These are phyloP conservation scores for Aplysia californica DNA, from an alignment of 1,140 invertebrate species.

Conservation along the genomic window DNA sequence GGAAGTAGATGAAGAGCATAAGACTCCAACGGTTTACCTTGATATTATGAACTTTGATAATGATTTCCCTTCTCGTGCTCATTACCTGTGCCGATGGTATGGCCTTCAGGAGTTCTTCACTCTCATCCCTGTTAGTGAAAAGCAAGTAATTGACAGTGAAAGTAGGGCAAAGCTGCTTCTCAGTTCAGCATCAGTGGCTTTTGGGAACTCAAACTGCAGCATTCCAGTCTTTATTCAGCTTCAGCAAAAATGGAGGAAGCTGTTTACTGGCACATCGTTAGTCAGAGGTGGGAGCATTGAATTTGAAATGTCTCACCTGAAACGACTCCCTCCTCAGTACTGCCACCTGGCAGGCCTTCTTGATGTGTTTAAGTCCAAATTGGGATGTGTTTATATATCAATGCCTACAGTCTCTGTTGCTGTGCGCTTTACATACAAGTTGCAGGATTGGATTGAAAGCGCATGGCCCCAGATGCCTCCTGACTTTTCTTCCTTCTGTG, in stretches of 20 bases:
- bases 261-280: slow-evolving; percentile 82
- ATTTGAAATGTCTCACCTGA: slow-evolving; percentile 91
- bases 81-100: slow-evolving; percentile 73
- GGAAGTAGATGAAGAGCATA: slow-evolving; percentile 51
- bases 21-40: slow-evolving; percentile 67
- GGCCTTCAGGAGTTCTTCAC: slow-evolving; percentile 87
- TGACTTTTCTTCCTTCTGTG: slow-evolving; percentile 76
- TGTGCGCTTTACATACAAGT: slow-evolving; percentile 83
- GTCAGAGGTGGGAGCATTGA: slow-evolving; percentile 79
- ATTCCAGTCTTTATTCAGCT: slow-evolving; percentile 91
- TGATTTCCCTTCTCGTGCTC: slow-evolving; percentile 74
- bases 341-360: slow-evolving; percentile 79
- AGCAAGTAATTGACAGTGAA: slow-evolving; percentile 76
- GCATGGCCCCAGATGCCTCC: slow-evolving; percentile 78
- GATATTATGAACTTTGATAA: slow-evolving; percentile 76
- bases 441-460: slow-evolving; percentile 76
- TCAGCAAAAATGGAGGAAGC: slow-evolving; percentile 77
- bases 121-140: slow-evolving; percentile 72
- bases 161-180: slow-evolving; percentile 86
- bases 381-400: slow-evolving; percentile 58
- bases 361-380: slow-evolving; percentile 69
- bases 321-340: slow-evolving; percentile 82
- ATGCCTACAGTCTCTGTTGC: slow-evolving; percentile 78
- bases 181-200: slow-evolving; percentile 85
- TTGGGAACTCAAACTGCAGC: slow-evolving; percentile 83